These are phyloP conservation scores for Struthidea cinerea DNA, from an alignment of 2,113 vertebrate genomes.

Conservation along the genomic window DNA sequence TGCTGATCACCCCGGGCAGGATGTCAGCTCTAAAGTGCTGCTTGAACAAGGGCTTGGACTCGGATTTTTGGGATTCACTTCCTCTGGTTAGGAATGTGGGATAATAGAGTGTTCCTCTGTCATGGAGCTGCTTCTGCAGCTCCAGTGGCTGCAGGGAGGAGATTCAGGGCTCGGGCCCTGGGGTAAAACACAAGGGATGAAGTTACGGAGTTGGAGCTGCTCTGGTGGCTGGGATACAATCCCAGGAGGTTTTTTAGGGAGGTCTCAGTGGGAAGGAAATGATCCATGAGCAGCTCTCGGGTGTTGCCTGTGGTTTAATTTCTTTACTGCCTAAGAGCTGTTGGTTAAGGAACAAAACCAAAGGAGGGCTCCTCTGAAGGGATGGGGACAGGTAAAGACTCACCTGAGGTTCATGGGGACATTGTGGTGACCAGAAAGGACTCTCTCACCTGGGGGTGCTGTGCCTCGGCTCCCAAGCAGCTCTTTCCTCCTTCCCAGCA, in stretches of 20 bases:
- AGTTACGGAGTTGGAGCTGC: neutral
- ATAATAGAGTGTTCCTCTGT: neutral
- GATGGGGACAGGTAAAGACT: neutral
- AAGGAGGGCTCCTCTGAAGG: neutral
- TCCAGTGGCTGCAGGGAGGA: neutral
- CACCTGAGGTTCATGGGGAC: neutral
- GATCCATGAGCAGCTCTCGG: neutral
- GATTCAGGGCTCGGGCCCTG: neutral
- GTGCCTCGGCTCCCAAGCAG: neutral
- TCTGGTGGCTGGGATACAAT: neutral
- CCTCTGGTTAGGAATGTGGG: neutral
- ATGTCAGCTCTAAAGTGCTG: neutral
- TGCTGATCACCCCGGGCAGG: neutral
- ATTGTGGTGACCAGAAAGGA: neutral
- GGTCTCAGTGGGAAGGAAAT: neutral
- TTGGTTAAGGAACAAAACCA: neutral
- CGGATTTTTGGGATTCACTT: neutral
- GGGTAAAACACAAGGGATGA: neutral
- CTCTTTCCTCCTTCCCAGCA: neutral
- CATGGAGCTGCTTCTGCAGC: neutral
- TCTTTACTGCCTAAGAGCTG: neutral
- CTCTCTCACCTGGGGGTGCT: accelerated
- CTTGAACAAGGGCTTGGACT: neutral
- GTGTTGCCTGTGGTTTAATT: neutral
- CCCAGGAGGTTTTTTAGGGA: neutral